phyloP scores from a whole-genome alignment of 2,797 vertebrate species.

The Cynopterus sphinx region DNA sequence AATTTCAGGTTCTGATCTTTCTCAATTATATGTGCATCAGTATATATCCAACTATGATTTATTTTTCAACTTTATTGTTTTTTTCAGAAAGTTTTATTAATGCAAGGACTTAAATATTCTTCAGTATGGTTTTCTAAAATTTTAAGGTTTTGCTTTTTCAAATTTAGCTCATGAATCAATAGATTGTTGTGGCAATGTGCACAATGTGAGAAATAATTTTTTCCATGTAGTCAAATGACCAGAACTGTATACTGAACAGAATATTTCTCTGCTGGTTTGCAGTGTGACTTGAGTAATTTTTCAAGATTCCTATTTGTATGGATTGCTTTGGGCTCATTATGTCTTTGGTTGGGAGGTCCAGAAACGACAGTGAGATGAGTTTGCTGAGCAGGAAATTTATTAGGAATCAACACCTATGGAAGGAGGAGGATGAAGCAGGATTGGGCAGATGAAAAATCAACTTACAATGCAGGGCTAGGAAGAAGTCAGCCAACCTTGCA shows the following conservation, averaged over 20 bases:
- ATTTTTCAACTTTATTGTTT: not conserved
- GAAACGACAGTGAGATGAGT: not conserved
- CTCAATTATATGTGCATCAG: not conserved
- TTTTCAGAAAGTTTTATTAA: not conserved
- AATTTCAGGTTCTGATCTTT: not conserved
- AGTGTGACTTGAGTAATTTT: fast-evolving
- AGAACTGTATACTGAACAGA: not conserved
- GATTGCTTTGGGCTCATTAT: not conserved
- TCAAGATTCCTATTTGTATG: not conserved
- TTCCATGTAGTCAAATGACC: not conserved
- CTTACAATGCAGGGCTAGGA: no score
- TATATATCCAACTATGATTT: not conserved
- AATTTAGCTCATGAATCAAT: not conserved
- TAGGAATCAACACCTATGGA: not conserved
- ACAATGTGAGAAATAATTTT: not conserved
- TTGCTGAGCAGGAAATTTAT: not conserved
- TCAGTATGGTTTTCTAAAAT: not conserved
- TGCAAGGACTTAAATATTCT: not conserved
- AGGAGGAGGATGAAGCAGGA: not conserved
- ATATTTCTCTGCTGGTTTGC: not conserved
- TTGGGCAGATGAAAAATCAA: not conserved
- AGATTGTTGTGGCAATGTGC: not conserved
- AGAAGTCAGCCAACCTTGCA: not conserved
- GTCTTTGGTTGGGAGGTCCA: not conserved
- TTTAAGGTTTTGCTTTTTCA: not conserved